Evolutionary conservation across 2,888 invertebrate genomes (phyloP), one percentile per base, ranked within the genome.

Genomic region (Epinotia brunnichana): DNA sequence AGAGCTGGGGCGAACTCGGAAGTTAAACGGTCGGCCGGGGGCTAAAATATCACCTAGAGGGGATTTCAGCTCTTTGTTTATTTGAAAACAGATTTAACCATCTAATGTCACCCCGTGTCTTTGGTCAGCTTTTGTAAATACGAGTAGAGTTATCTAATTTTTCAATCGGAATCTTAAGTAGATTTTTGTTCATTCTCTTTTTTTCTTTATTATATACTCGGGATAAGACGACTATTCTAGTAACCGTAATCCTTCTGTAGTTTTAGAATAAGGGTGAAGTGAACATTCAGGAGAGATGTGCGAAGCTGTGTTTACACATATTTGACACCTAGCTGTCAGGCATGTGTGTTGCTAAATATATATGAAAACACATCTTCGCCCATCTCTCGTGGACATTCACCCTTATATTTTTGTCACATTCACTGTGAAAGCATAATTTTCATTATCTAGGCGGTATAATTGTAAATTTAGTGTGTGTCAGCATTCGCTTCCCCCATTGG

Each of bases 401-500:
- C 35, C 35, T 35, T 35, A 9, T 35, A 41, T 44, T 44, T 13
- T 44, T 44, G n/a, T 44, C 13, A 15, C 15, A 0, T 4, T 15
- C 15, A 15, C 44, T 44, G 44, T 44, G 13, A 44, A 44, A 44
- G 13, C 44, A 44, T 44, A 24, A 11, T 29, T 4, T 56, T 56
- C 24, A 24, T 56, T 29, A 56, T 24, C 56, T 56, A 15, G 15
- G 15, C 44, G 15, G 44, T 44, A 44, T 48, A 48, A 66, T 41
- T 39, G 54, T 39, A 21, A 66, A 54, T 13, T 66, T 21, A 19
- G 19, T 53, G 41, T 63, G 21, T 41, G 54, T 39, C 53, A 41
- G 11, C 21, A 21, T 51, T 71, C 13, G 29, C 19, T 53, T 60
- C 66, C 66, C 57, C 75, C 75, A 72, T 76, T 73, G 75, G 68